Evolutionary conservation across 1,140 invertebrate genomes (phyloP).

Genomic region (Penaeus japonicus): DNA sequence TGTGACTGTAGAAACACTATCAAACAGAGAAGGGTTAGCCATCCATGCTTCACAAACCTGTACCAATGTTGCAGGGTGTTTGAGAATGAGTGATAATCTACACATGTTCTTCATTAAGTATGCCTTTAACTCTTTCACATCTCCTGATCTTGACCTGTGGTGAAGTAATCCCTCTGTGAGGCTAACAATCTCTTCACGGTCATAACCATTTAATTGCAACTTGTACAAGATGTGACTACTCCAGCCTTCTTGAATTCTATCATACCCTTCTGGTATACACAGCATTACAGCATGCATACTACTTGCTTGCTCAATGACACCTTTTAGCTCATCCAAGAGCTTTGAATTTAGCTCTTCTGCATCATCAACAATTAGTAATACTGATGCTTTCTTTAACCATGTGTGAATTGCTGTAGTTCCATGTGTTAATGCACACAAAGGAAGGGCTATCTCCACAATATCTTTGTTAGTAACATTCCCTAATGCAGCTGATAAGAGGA

Average conservation of each 20-base stretch:
- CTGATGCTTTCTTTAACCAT: too few relatives aligned
- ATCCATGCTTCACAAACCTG: slow-evolving; percentile 6
- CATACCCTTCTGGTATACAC: not conserved
- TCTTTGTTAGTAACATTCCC: too few relatives aligned
- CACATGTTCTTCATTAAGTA: slow-evolving; percentile 21
- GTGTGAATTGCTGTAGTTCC: too few relatives aligned
- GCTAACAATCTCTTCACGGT: not conserved
- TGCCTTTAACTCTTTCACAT: not conserved
- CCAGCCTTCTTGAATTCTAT: not conserved
- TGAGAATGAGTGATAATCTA: slow-evolving; percentile 2
- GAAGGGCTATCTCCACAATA: too few relatives aligned
- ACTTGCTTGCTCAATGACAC: too few relatives aligned
- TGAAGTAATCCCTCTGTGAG: not conserved
- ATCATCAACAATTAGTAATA: too few relatives aligned
- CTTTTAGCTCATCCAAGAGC: too few relatives aligned
- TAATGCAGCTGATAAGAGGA: too few relatives aligned
- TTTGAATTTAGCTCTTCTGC: too few relatives aligned
- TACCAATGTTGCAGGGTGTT: not conserved
- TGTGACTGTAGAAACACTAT: slow-evolving; percentile 6
- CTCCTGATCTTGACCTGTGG: not conserved
- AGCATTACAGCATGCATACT: too few relatives aligned
- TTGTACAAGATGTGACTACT: not conserved
- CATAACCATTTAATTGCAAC: slow-evolving; percentile 6
- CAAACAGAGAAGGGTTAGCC: not conserved
- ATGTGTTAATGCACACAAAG: too few relatives aligned